Base-by-base conservation (phyloP, 2,797 vertebrate genomes). In the Myotis daubentonii region DNA sequence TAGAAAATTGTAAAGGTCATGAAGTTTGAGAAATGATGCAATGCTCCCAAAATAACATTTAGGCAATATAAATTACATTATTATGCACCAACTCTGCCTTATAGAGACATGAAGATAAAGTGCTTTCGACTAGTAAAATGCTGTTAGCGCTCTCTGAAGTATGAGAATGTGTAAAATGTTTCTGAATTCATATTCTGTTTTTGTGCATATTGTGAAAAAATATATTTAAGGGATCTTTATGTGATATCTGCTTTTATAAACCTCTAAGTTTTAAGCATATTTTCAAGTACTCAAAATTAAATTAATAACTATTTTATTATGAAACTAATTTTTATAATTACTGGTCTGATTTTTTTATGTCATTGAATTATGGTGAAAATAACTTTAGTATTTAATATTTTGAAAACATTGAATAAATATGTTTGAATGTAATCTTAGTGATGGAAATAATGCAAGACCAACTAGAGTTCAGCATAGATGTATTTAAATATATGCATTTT, bases 1-100 rank as follows among this genome's bases (percentile, higher is more conserved):
- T 99, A 99, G 99, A 98, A 99, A 99, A 99, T 99, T 99, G 99
- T 99, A 99, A 99, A 99, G 99, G 99, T 99, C 99, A 99, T 99
- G 99, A 99, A 99, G 99, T 99, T 99, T 99, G 99, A 99, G 99
- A 99, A 99, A 99, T 99, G 99, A 99, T 99, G 98, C 98, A 98
- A 98, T 98, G 99, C 98, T 99, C 98, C 99, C 99, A 99, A 99
- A 99, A 99, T 99, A 99, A 99, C 99, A 99, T 99, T 99, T 99
- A 99, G 99, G 99, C 99, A 99, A 99, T 99, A 99, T 99, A 99
- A 99, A 99, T 99, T 99, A 99, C 99, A 99, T 99, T 99, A 99
- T 99, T 99, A 99, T 99, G 99, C 99, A 99, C 99, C 98, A 98
- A 99, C 99, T 98, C 99, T 99, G 99, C 99, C 99, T 99, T 98